A percentile compares a stretch with the other conserved stretches of the same genome.
Evolutionary conservation across 2,888 invertebrate genomes (phyloP).

Genomic region (Chrysolina americana): DNA sequence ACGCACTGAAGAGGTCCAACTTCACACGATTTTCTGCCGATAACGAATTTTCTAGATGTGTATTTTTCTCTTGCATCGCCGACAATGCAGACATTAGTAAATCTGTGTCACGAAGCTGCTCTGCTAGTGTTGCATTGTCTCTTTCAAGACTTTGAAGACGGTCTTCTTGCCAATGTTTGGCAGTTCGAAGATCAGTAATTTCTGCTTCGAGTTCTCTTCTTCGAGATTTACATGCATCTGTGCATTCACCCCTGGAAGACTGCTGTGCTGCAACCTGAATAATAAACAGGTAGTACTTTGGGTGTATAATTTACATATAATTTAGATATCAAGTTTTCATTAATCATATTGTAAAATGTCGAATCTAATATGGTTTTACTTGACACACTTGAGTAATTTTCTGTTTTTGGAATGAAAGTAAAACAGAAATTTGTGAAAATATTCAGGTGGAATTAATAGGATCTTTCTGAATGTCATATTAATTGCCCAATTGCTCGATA

Average conservation of each 20-base stretch:
- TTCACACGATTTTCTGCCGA: constrained; percentile 98
- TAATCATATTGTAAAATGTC: too few relatives aligned
- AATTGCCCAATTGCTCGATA: too few relatives aligned
- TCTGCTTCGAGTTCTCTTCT: constrained; percentile 77
- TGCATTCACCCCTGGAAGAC: constrained; percentile 66
- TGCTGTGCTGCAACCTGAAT: constrained; percentile 62
- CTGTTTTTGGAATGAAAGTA: too few relatives aligned
- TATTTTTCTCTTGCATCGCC: constrained; percentile 91
- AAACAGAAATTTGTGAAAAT: too few relatives aligned
- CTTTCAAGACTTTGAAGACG: constrained; percentile 73
- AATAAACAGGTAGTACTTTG: background rate
- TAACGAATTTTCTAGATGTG: constrained; percentile 92
- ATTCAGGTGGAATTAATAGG: too few relatives aligned
- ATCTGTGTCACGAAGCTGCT: constrained; percentile 77
- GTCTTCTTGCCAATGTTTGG: constrained; percentile 76
- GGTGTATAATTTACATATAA: too few relatives aligned
- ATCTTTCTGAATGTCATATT: too few relatives aligned
- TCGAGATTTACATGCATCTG: constrained; percentile 69
- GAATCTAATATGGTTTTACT: too few relatives aligned
- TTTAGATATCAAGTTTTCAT: too few relatives aligned
- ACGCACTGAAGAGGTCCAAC: constrained; percentile 96
- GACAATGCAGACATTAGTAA: constrained; percentile 85
- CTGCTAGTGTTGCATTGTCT: constrained; percentile 69
- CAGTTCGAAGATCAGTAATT: constrained; percentile 73
- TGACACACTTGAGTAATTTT: too few relatives aligned